Percentiles rank a stretch among this genome's conserved stretches.
These are phyloP conservation scores for Hanleya hanleyi DNA, from an alignment of 2,888 invertebrate genomes.

Conservation along the genomic window DNA sequence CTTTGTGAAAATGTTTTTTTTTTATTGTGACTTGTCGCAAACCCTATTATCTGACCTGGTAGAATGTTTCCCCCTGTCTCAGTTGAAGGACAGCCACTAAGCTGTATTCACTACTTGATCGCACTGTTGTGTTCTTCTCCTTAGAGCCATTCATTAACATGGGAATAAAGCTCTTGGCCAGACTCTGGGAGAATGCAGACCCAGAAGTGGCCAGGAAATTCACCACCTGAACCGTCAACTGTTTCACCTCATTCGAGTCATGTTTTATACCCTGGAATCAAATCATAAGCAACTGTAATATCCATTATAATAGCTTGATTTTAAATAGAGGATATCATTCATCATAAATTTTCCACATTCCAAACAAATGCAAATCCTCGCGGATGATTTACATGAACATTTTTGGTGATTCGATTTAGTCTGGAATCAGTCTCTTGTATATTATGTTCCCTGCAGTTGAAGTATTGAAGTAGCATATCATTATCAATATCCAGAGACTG, in stretches of 20 bases:
- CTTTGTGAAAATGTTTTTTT: too few species aligned
- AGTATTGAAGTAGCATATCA: too few species aligned
- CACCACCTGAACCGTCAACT: slow-evolving; percentile 87
- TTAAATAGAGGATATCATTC: too few species aligned
- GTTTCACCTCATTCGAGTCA: slow-evolving; percentile 94
- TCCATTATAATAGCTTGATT: too few species aligned
- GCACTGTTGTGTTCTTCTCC: slow-evolving; percentile 97
- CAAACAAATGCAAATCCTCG: too few species aligned
- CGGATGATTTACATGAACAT: too few species aligned
- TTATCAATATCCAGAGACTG: too few species aligned
- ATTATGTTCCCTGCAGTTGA: too few species aligned
- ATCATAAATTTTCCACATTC: too few species aligned
- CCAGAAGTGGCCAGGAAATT: slow-evolving; percentile 80
- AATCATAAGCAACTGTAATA: slow-evolving; percentile 3
- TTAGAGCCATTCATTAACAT: slow-evolving; percentile 98
- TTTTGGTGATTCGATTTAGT: too few species aligned
- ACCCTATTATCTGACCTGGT: slow-evolving; percentile 47
- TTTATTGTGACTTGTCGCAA: neutral
- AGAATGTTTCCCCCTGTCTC: slow-evolving; percentile 78
- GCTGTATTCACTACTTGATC: slow-evolving; percentile 94
- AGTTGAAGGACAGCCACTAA: slow-evolving; percentile 89
- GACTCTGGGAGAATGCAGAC: slow-evolving; percentile 75
- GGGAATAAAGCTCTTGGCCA: slow-evolving; percentile 83
- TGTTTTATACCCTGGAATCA: slow-evolving; percentile 82
- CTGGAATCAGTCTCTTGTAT: too few species aligned